phyloP scores from a whole-genome alignment of 2,113 vertebrate species.

The Pitta sordida region DNA sequence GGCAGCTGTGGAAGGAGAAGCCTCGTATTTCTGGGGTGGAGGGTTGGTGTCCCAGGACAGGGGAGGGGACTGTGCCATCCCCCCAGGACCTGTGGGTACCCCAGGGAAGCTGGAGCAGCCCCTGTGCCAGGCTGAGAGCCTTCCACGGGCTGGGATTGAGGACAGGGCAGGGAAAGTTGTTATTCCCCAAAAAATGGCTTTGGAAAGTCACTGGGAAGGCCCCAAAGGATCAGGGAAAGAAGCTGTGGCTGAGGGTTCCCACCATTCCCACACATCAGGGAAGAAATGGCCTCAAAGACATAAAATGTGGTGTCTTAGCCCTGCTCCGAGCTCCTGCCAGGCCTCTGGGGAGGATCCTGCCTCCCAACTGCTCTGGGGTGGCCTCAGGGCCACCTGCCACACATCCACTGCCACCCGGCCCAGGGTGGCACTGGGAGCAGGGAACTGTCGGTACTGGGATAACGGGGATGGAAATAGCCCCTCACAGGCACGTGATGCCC shows the following conservation, averaged over 20 bases:
- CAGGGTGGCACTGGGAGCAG: neutral
- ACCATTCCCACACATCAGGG: accelerated
- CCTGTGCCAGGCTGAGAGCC: neutral
- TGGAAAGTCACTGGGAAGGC: neutral
- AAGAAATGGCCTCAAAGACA: neutral
- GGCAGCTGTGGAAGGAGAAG: neutral
- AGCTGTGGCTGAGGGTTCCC: accelerated
- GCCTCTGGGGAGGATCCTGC: neutral
- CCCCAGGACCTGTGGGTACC: neutral
- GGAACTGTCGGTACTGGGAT: neutral
- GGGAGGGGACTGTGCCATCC: neutral
- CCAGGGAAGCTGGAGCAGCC: neutral
- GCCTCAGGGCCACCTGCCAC: neutral
- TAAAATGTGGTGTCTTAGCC: neutral
- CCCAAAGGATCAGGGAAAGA: neutral
- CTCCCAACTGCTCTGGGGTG: too few relatives aligned
- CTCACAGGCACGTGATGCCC: neutral
- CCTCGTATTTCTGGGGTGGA: neutral
- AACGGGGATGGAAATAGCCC: neutral
- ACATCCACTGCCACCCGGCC: neutral
- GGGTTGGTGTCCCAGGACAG: neutral
- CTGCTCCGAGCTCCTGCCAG: neutral
- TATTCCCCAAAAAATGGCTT: accelerated
- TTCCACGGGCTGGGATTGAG: neutral
- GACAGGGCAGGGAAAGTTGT: neutral